Evolutionary conservation across 2,113 vertebrate species (phyloP).

Genomic region (Serinus canaria): DNA sequence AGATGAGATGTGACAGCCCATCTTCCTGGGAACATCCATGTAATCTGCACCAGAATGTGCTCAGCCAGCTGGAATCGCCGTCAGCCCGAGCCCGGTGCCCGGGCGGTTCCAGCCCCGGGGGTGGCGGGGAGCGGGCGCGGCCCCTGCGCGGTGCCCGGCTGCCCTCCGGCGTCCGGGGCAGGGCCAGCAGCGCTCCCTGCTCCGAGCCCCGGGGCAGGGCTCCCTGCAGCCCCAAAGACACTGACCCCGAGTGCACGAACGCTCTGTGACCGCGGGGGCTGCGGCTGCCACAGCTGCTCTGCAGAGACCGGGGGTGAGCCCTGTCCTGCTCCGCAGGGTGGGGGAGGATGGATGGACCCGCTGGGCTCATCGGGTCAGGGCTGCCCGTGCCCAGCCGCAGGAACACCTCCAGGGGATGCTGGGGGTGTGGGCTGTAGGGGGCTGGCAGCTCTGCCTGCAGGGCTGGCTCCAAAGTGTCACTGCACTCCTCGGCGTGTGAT

Average conservation of each 20-base stretch:
- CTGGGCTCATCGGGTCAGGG: not conserved
- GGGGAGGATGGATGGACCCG: accelerated
- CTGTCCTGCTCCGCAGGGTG: not conserved
- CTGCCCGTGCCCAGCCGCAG: not conserved
- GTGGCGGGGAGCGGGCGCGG: not conserved
- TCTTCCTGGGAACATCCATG: conserved; percentile 14
- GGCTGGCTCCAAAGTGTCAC: not conserved
- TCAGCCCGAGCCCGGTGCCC: not conserved
- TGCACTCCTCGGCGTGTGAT: accelerated
- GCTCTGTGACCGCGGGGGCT: accelerated
- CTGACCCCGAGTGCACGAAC: not conserved
- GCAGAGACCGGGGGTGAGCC: accelerated
- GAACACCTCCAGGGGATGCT: not conserved
- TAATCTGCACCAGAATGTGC: not conserved
- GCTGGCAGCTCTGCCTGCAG: not conserved
- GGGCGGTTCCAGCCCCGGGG: not conserved
- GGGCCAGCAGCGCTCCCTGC: not conserved
- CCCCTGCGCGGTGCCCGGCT: not conserved
- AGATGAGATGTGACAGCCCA: conserved; percentile 21
- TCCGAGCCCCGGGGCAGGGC: accelerated
- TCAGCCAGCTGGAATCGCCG: conserved; percentile 15
- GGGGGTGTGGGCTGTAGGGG: not conserved
- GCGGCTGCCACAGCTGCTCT: accelerated
- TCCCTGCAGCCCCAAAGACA: accelerated
- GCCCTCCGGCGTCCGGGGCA: not conserved